Evolutionary conservation across 2,113 vertebrate genomes (phyloP).

Genomic region (Haemorhous mexicanus): DNA sequence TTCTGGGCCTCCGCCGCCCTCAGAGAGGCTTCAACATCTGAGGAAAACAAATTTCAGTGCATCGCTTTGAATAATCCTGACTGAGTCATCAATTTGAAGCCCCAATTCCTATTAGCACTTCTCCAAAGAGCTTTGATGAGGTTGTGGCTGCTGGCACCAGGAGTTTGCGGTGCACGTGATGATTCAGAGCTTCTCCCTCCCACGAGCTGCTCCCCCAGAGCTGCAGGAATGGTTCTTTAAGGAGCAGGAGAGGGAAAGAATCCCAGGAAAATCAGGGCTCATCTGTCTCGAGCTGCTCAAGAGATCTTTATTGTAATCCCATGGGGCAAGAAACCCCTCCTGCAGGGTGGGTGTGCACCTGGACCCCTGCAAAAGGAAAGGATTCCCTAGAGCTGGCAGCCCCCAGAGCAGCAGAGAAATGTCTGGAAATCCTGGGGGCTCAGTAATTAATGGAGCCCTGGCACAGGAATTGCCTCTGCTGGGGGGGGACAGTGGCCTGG

Average conservation of each 20-base stretch:
- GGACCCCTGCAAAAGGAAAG: too few relatives aligned
- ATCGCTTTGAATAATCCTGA: conserved; percentile 47
- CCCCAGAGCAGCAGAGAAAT: too few relatives aligned
- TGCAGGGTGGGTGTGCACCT: too few relatives aligned
- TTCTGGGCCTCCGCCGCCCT: neutral
- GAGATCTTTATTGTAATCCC: too few relatives aligned
- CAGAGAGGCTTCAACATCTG: neutral
- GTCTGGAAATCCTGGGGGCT: too few relatives aligned
- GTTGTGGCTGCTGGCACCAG: conserved; percentile 46
- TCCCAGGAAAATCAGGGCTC: neutral
- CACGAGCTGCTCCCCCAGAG: neutral
- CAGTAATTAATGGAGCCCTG: too few relatives aligned
- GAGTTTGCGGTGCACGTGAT: neutral
- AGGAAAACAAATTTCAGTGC: conserved; percentile 44
- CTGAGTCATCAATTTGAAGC: conserved; percentile 60
- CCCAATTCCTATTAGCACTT: conserved; percentile 66
- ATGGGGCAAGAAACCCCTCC: too few relatives aligned
- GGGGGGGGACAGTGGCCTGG: too few relatives aligned
- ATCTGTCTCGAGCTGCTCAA: too few relatives aligned
- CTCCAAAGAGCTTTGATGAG: conserved; percentile 50
- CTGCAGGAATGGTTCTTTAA: neutral
- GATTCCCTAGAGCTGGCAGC: too few relatives aligned
- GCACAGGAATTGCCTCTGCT: too few relatives aligned
- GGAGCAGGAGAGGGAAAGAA: neutral
- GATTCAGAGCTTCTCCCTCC: conserved; percentile 22